phyloP scores from a whole-genome alignment of 2,888 invertebrate species.

The Trissolcus brochymenae region DNA sequence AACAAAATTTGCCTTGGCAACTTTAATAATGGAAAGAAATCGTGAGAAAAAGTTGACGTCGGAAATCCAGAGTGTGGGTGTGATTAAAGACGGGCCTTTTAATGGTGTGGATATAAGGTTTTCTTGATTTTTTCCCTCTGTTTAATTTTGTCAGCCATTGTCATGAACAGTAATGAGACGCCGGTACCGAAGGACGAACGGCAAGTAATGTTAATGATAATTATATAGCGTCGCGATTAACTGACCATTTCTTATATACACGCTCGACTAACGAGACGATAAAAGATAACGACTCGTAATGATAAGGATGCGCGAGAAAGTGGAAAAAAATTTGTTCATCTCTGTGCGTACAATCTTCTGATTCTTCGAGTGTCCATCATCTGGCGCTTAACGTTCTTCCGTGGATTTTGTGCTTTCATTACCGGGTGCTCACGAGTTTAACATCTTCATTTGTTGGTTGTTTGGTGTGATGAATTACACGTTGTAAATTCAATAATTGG shows the following conservation, averaged over 20 bases:
- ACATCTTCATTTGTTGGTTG: too few species aligned
- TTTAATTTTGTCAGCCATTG: constrained; percentile 52
- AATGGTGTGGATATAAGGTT: constrained; percentile 52
- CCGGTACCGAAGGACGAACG: constrained; percentile 35
- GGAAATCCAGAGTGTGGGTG: constrained; percentile 28
- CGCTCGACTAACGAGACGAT: constrained; percentile 57
- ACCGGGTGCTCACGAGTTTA: neutral
- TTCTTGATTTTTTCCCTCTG: constrained; percentile 19
- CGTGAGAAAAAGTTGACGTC: too few species aligned
- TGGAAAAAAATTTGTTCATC: too few species aligned
- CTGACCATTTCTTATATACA: constrained; percentile 56
- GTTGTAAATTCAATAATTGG: too few species aligned
- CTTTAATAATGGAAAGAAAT: too few species aligned
- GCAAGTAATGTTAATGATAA: constrained; percentile 58
- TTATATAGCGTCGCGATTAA: constrained; percentile 53
- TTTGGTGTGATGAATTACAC: too few species aligned
- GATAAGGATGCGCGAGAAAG: constrained; percentile 49
- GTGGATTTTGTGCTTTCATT: neutral
- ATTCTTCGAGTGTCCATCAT: too few species aligned
- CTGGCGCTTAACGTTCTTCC: too few species aligned
- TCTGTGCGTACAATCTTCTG: neutral
- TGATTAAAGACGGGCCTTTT: constrained; percentile 42
- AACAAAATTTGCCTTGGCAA: too few species aligned
- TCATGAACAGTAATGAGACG: constrained; percentile 49
- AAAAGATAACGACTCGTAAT: constrained; percentile 57